These are phyloP conservation scores for Lithodes maja DNA, from an alignment of 2,888 invertebrate species.

Conservation along the genomic window DNA sequence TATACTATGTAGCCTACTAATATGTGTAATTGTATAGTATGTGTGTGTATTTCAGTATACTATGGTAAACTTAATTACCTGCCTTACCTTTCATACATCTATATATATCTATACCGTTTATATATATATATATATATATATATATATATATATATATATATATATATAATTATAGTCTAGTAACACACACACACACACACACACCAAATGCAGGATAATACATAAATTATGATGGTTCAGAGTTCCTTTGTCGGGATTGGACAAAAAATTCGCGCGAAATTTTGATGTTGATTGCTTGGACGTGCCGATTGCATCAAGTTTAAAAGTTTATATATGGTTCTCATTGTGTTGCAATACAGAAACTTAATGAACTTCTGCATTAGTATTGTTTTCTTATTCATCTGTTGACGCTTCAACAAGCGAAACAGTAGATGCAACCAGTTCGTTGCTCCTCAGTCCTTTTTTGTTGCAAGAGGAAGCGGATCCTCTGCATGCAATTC, in stretches of 20 bases:
- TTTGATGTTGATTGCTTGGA: constrained; percentile 10
- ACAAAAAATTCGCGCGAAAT: constrained; percentile 42
- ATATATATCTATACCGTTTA: constrained; percentile 26
- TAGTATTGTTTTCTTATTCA: neutral
- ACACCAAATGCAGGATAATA: constrained; percentile 1
- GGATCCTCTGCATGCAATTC: constrained; percentile 47
- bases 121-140: constrained; percentile 32
- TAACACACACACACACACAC: constrained; percentile 23
- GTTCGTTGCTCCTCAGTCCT: constrained; percentile 54
- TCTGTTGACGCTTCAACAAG: neutral
- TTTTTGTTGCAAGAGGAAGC: constrained; percentile 64
- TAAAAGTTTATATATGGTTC: neutral
- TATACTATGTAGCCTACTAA: too few species aligned
- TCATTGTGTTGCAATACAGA: neutral
- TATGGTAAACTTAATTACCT: too few species aligned
- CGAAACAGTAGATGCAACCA: neutral
- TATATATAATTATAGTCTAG: neutral
- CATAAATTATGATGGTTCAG: neutral
- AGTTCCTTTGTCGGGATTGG: constrained; percentile 40
- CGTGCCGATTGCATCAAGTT: neutral
- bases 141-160: constrained; percentile 35
- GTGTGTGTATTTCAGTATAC: too few species aligned
- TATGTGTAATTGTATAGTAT: too few species aligned
- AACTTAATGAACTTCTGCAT: neutral
- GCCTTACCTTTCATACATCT: too few species aligned